Base-by-base conservation (phyloP, 1,140 invertebrate species). In the Palaemon carinicauda region DNA sequence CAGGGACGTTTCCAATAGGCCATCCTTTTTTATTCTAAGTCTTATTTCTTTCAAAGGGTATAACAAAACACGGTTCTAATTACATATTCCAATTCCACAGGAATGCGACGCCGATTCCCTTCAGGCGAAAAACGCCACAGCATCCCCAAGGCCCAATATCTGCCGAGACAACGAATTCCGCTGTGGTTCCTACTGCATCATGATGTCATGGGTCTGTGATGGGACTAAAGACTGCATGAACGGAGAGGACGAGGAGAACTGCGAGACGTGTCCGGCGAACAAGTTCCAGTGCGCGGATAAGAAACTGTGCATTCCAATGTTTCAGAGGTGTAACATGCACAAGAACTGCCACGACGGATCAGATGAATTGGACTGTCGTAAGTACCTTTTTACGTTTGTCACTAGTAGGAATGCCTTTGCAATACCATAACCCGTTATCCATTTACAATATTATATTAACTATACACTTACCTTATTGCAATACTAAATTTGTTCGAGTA, bases 151-250 rank as follows among this genome's bases (percentile, higher is more conserved):
- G 3, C 51, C 81, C 12, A 14, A 19, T 3, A 65, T 96, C 95
- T 83, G 87, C 29, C 51, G 60, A 17, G 80, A 69, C 0, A 53
- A 33, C 9, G 77, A 87, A 65, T 80, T 80, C 41, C 85, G 80
- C 56, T 87, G 85, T 10, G 85, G 85, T 33, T 53, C 65, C 29
- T 71, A 97, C 92, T 97, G 97, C 91, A 95, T 97, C 84, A 95
- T 96, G 80, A 93, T 96, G 90, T 95, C 95, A 41, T 98, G 96
- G 96, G 96, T 97, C 93, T 98, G 97, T 91, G 97, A 98, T 92
- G 95, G 95, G 91, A 83, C 41, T 54, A 69, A 65, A 27, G 75
- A 89, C 79, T 77, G 69, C 31, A 50, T 54, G 33, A 54, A 52
- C 21, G 80, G 81, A 19, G 79, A 54, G 1, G 87, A 88, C 29